Base-by-base conservation (phyloP, 2,797 vertebrate species). In the Amphiprion clarkii region DNA sequence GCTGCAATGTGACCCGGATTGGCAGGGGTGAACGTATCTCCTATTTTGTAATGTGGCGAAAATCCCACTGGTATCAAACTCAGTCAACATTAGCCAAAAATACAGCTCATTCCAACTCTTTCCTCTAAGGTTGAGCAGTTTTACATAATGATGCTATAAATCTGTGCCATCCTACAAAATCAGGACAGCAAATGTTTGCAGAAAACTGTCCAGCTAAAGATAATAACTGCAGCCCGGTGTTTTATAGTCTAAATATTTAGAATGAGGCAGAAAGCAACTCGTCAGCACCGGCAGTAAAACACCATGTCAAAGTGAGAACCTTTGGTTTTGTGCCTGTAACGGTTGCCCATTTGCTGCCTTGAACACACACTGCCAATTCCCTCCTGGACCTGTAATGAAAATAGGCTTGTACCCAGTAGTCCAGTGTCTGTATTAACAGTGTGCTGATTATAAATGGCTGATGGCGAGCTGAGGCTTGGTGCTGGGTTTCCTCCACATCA, bases 361-460 rank as follows among this genome's bases (percentile, higher is more conserved):
- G 29, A 58, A 42, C n/a, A 6, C 17, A 67, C 17, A 25, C 29
- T 16, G 49, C 59, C 57, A 69, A 71, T 58, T 40, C 3, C 42
- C 64, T 71, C 58, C 25, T 31, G 63, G 48, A 62, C 65, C 55
- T 64, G 64, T 75, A 61, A 78, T 65, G 19, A 83, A 87, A 81
- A 74, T 54, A 25, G 64, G 46, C 31, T 49, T 54, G 59, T 54
- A 36, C 59, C 63, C 64, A 48, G 39, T 27, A 19, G 51, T 49
- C 46, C 19, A 42, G 53, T 6, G 1, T 7, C 60, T 49, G 31
- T 74, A 57, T 74, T 71, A 75, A 82, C 71, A 78, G n/a, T 36
- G 74, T 42, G 57, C 55, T 64, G 76, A 81, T 71, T 71, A 74
- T 73, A 60, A 77, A 79, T 71, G 57, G 68, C 76, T 84, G 71